phyloP scores from a whole-genome alignment of 2,797 vertebrate species.

The Simalia tracyae region DNA sequence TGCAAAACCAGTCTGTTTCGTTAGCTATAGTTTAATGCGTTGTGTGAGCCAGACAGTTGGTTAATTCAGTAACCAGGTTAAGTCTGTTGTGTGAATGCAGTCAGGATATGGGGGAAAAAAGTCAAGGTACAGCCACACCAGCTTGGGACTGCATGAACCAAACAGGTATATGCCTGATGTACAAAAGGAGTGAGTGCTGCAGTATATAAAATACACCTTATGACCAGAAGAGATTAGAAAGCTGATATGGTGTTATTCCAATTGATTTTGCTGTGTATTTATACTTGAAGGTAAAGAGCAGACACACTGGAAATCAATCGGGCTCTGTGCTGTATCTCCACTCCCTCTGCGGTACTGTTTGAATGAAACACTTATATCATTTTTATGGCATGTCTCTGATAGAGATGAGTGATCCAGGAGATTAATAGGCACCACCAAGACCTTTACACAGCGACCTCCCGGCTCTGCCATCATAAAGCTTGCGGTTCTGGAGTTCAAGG shows the following conservation, averaged over 20 bases:
- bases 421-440: slow-evolving; percentile 59
- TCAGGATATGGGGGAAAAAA: fast-evolving
- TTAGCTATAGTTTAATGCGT: background rate
- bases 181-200: slow-evolving; percentile 42
- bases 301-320: slow-evolving; percentile 72
- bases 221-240: slow-evolving; percentile 67
- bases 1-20: background rate
- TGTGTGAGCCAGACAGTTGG: background rate
- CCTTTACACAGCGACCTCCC: slow-evolving; percentile 46
- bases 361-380: slow-evolving; percentile 76
- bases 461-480: slow-evolving; percentile 47
- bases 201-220: slow-evolving; percentile 55
- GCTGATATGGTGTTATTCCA: slow-evolving; percentile 69
- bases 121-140: fast-evolving
- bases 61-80: background rate
- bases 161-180: background rate
- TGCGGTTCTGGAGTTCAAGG: slow-evolving; percentile 46
- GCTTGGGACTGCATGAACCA: background rate
- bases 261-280: slow-evolving; percentile 77
- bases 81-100: background rate
- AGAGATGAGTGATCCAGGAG: slow-evolving; percentile 68
- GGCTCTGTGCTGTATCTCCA: slow-evolving; percentile 32
- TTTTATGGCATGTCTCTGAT: slow-evolving; percentile 72
- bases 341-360: slow-evolving; percentile 51
- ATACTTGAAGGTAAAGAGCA: slow-evolving; percentile 73